Conservation (phyloP, 2,113 vertebrate genomes). For the Laticauda laticaudata region DNA sequence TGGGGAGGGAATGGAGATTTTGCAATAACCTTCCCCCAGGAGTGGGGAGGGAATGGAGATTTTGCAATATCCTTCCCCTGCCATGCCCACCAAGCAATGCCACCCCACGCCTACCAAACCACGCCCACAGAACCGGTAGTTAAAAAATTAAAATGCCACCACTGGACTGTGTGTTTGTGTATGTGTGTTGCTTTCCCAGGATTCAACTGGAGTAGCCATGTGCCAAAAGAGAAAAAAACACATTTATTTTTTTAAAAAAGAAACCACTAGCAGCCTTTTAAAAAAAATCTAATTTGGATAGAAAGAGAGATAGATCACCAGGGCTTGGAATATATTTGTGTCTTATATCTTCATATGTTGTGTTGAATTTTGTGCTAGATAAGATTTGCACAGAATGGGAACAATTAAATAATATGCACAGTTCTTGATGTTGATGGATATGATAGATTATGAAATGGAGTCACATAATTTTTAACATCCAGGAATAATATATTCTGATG, state of each 20-base stretch:
- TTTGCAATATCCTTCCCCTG: too few species aligned
- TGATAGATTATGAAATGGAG: neutral
- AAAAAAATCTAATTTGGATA: neutral
- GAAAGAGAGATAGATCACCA: neutral
- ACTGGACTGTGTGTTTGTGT: neutral
- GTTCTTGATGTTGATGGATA: neutral
- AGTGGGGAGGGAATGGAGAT: too few species aligned
- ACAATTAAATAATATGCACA: neutral
- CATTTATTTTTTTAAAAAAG: neutral
- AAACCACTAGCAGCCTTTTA: neutral
- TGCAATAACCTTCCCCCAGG: too few species aligned
- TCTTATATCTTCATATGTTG: neutral
- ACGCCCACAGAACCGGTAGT: too few species aligned
- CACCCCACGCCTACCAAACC: too few species aligned
- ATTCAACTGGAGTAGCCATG: neutral
- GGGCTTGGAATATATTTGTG: neutral
- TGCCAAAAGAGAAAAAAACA: neutral
- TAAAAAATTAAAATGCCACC: too few species aligned
- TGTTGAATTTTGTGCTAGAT: neutral
- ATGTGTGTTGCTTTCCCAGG: neutral
- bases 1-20: too few species aligned
- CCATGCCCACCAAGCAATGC: too few species aligned
- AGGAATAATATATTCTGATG: neutral
- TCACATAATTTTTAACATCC: neutral
- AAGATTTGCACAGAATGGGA: neutral